Percentiles rank a stretch among this genome's conserved stretches.
These are phyloP conservation scores for Malthinus flaveolus DNA, from an alignment of 2,888 invertebrate species.

Conservation along the genomic window DNA sequence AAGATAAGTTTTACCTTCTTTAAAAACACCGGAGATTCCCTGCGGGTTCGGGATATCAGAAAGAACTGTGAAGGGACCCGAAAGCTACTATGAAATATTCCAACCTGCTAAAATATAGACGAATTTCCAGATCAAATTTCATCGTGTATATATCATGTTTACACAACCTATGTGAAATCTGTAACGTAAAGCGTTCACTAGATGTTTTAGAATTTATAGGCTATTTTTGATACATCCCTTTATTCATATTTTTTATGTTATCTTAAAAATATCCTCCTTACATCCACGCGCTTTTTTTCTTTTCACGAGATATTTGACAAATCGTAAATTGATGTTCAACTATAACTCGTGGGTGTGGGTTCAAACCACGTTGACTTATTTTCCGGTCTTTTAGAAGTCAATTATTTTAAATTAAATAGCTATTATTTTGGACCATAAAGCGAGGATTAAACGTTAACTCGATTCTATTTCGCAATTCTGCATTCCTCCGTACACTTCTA, in stretches of 20 bases:
- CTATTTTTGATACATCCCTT: constrained; percentile 35
- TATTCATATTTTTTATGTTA: constrained; percentile 35
- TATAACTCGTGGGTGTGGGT: constrained; percentile 2
- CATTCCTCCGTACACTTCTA: constrained; percentile 9
- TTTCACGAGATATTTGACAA: constrained; percentile 18
- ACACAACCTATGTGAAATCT: constrained; percentile 38
- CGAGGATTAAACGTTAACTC: constrained; percentile 9
- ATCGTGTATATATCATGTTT: constrained; percentile 42
- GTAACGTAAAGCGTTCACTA: constrained; percentile 36
- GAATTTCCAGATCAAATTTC: constrained; percentile 42
- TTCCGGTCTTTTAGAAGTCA: constrained; percentile 7
- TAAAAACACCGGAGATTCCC: constrained; percentile 44
- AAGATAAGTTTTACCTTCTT: constrained; percentile 46
- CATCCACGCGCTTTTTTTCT: constrained; percentile 21
- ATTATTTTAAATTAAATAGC: constrained; percentile 9
- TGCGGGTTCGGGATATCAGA: constrained; percentile 36
- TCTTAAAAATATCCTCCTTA: constrained; percentile 26
- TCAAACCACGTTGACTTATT: neutral
- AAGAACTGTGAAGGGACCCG: constrained; percentile 35
- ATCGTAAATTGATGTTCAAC: constrained; percentile 11
- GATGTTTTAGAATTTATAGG: constrained; percentile 40
- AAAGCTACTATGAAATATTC: constrained; percentile 37
- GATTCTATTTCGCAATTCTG: constrained; percentile 5
- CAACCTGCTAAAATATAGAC: constrained; percentile 39
- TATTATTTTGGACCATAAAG: constrained; percentile 3